A percentile compares a stretch with the other conserved stretches of the same genome.
Conservation (phyloP, 2,888 invertebrate genomes). For the Tenthredo notha region DNA sequence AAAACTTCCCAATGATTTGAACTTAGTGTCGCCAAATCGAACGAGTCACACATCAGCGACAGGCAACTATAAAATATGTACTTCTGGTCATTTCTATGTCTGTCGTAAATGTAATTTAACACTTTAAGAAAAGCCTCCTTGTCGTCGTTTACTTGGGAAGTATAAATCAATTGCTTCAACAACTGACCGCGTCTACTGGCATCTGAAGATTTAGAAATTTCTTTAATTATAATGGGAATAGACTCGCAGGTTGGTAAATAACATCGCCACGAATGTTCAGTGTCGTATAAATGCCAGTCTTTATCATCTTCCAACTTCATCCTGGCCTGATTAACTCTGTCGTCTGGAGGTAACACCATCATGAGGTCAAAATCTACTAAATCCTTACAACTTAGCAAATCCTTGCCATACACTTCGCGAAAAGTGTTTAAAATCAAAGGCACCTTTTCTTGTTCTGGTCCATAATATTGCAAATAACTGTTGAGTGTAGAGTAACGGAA, state of each 20-base stretch:
- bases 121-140: slow-evolving; percentile 64
- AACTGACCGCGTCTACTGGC: slow-evolving; percentile 59
- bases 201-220: slow-evolving; percentile 62
- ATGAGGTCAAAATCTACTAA: slow-evolving; percentile 62
- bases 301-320: slow-evolving; percentile 62
- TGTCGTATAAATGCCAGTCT: slow-evolving; percentile 12
- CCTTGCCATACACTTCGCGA: slow-evolving; percentile 60
- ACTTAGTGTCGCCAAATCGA: slow-evolving; percentile 63
- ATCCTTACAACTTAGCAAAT: slow-evolving; percentile 59
- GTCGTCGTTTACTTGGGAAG: slow-evolving; percentile 72
- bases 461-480: slow-evolving; percentile 63
- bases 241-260: slow-evolving; percentile 66
- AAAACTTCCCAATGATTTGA: slow-evolving; percentile 68
- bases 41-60: slow-evolving; percentile 57
- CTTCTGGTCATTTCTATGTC: slow-evolving; percentile 72
- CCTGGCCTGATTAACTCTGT: slow-evolving; percentile 65
- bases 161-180: slow-evolving; percentile 66
- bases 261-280: slow-evolving; percentile 64
- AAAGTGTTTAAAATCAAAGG: slow-evolving; percentile 63
- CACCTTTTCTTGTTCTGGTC: slow-evolving; percentile 56
- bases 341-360: slow-evolving; percentile 63
- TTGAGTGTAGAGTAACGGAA: slow-evolving; percentile 56
- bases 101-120: slow-evolving; percentile 65
- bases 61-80: slow-evolving; percentile 59
- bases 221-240: slow-evolving; percentile 63